These are phyloP conservation scores for Crenuchus spilurus DNA, from an alignment of 2,797 vertebrate genomes.

Conservation along the genomic window DNA sequence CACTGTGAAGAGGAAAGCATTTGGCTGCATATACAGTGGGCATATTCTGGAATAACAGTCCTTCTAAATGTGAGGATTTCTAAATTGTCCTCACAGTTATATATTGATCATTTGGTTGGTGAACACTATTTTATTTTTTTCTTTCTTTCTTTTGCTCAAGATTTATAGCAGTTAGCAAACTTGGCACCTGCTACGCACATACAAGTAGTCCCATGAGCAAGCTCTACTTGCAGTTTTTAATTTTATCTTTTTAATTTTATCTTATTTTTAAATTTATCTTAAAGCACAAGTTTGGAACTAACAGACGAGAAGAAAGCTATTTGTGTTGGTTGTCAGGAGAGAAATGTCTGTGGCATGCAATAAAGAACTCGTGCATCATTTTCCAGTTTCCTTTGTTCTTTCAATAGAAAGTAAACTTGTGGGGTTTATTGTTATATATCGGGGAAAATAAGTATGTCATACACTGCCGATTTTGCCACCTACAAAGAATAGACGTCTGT, in stretches of 20 bases:
- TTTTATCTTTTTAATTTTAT: neutral
- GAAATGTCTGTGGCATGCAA: slow-evolving; percentile 69
- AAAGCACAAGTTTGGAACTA: slow-evolving; percentile 40
- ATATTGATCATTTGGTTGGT: neutral
- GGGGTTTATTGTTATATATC: too few relatives aligned
- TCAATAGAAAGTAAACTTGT: too few relatives aligned
- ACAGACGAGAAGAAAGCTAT: slow-evolving; percentile 41
- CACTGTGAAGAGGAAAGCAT: neutral
- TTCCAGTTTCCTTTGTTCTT: slow-evolving; percentile 19
- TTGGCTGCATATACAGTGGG: neutral
- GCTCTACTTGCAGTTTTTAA: neutral
- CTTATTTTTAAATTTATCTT: too few relatives aligned
- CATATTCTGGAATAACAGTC: neutral
- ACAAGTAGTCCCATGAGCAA: neutral
- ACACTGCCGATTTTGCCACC: too few relatives aligned
- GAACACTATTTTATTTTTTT: neutral
- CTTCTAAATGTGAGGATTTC: neutral
- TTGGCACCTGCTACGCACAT: neutral
- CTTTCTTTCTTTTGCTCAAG: slow-evolving; percentile 22
- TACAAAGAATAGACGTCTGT: too few relatives aligned
- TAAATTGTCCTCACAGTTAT: neutral
- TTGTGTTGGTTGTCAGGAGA: slow-evolving; percentile 12
- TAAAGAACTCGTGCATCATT: slow-evolving; percentile 69
- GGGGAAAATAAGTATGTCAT: too few relatives aligned
- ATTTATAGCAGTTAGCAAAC: neutral